A percentile compares a stretch with the other conserved stretches of the same genome.
Evolutionary conservation across 2,113 vertebrate species (phyloP).

Genomic region (Fulica atra): DNA sequence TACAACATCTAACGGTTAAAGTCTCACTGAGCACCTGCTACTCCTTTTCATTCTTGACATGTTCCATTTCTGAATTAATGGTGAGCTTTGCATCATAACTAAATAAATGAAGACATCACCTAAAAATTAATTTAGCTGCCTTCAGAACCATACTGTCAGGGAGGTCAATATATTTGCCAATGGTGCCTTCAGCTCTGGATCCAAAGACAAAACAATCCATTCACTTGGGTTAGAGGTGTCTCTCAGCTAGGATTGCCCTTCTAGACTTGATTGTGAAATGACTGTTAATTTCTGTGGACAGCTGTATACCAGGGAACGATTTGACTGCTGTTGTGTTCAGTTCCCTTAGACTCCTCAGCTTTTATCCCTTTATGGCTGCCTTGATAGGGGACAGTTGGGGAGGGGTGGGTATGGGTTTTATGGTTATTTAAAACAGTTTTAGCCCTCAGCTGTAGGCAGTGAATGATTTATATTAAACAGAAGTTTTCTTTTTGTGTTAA

Average conservation of each 20-base stretch:
- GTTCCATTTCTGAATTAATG: background rate
- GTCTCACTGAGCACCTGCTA: background rate
- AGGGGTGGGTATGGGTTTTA: background rate
- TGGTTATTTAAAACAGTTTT: background rate
- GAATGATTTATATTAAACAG: background rate
- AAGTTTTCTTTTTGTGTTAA: background rate
- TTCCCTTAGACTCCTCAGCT: background rate
- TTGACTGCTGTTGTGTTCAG: background rate
- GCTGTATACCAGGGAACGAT: background rate
- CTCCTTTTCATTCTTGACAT: background rate
- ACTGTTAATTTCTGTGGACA: background rate
- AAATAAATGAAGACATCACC: background rate
- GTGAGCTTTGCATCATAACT: background rate
- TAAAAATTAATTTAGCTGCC: background rate
- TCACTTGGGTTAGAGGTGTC: background rate
- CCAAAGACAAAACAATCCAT: background rate
- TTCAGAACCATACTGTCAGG: background rate
- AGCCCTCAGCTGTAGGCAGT: background rate
- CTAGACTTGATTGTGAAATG: background rate
- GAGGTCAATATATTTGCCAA: background rate
- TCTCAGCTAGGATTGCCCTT: background rate
- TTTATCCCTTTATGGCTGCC: background rate
- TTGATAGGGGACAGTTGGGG: background rate
- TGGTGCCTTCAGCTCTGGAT: background rate
- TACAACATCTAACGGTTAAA: background rate